Evolutionary conservation across 35 echinoderm and acorn worm species (phyloP).

Genomic region (Eucidaris tribuloides): DNA sequence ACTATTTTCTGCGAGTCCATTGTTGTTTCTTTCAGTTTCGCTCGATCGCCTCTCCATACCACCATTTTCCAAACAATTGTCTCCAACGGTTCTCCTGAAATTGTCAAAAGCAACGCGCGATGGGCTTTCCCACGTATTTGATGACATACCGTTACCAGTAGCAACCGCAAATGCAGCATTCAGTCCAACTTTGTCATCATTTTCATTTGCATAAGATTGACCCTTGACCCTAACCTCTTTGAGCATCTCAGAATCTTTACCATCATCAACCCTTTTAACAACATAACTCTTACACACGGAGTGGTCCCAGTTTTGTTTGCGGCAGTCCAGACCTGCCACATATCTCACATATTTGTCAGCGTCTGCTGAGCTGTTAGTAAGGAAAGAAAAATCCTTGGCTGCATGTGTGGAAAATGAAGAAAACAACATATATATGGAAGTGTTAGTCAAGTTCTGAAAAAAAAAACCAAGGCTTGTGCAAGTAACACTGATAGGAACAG

Average conservation of each 20-base stretch:
- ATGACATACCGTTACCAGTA: too few relatives aligned
- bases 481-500: neutral
- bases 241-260: neutral
- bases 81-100: too few relatives aligned
- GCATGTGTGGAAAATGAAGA: conserved; percentile 15
- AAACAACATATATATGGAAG: neutral
- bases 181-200: neutral
- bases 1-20: too few relatives aligned
- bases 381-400: conserved; percentile 22
- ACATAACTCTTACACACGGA: neutral
- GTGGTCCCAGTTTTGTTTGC: too few relatives aligned
- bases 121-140: too few relatives aligned
- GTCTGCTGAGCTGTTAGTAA: conserved; percentile 14
- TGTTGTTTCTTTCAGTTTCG: too few relatives aligned
- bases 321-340: too few relatives aligned
- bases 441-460: neutral
- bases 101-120: too few relatives aligned
- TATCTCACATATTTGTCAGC: neutral
- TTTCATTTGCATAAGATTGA: neutral
- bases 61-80: too few relatives aligned
- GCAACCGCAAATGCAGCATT: too few relatives aligned
- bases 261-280: neutral
- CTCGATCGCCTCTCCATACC: too few relatives aligned
- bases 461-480: neutral
- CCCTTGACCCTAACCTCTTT: neutral